Percentiles rank a stretch among this genome's conserved stretches.
Evolutionary conservation across 2,113 vertebrate species (phyloP).

Genomic region (Silurus meridionalis): DNA sequence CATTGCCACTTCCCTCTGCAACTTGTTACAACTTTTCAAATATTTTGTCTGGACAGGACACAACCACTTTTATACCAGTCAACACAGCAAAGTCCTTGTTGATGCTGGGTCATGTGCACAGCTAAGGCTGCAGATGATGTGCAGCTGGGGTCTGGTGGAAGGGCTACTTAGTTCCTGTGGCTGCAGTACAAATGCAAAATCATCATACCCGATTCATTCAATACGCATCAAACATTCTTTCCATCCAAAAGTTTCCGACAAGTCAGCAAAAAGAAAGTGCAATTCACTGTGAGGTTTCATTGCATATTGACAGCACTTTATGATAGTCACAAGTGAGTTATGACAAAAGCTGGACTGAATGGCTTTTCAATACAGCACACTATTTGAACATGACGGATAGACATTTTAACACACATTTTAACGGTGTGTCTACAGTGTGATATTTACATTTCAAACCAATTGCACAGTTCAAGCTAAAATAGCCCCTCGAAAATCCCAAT

Average conservation of each 20-base stretch:
- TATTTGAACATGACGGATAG: background rate
- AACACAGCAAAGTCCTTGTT: constrained; percentile 49
- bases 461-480: background rate
- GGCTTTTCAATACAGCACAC: background rate
- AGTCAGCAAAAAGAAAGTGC: constrained; percentile 2
- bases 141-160: constrained; percentile 40
- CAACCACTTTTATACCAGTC: constrained; percentile 65
- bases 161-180: constrained; percentile 24
- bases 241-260: background rate
- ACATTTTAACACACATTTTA: background rate
- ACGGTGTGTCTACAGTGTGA: background rate
- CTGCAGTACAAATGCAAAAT: constrained; percentile 26
- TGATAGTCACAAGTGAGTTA: background rate
- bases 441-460: background rate
- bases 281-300: background rate
- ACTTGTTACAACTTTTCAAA: constrained; percentile 67
- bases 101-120: constrained; percentile 42
- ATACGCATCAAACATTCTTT: background rate
- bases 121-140: constrained; percentile 47
- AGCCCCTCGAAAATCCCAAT: background rate
- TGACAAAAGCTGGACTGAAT: background rate
- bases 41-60: constrained; percentile 75
- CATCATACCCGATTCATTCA: constrained; percentile 15
- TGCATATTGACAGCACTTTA: background rate
- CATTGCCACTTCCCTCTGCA: constrained; percentile 46